These are phyloP conservation scores for Ligdia adustata DNA, from an alignment of 2,888 invertebrate genomes.

Conservation along the genomic window DNA sequence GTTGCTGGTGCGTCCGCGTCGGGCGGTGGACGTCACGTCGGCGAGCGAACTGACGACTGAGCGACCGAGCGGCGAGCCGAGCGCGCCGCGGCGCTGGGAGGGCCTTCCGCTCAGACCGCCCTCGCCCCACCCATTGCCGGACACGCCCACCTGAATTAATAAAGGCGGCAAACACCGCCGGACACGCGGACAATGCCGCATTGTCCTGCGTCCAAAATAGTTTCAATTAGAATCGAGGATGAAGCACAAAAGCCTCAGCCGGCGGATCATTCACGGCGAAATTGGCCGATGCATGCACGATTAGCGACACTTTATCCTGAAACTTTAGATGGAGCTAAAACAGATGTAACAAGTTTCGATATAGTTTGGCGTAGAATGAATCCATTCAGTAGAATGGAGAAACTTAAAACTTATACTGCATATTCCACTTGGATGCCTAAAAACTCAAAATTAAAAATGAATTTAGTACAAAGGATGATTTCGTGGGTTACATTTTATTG, in stretches of 20 bases:
- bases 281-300: constrained; percentile 73
- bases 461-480: no score
- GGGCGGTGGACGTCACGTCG: constrained; percentile 72
- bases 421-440: no score
- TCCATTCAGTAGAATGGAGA: no score
- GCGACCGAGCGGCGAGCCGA: constrained; percentile 37
- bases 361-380: no score
- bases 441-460: no score
- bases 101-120: constrained; percentile 53
- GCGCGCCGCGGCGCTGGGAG: constrained; percentile 60
- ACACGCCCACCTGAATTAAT: constrained; percentile 82
- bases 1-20: constrained; percentile 58
- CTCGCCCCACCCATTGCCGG: constrained; percentile 59
- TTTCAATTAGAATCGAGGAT: constrained; percentile 81
- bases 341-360: constrained; percentile 15
- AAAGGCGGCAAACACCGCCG: constrained; percentile 81
- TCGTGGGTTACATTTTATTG: no score
- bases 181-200: constrained; percentile 82
- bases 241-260: constrained; percentile 74
- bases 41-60: constrained; percentile 62
- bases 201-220: constrained; percentile 82
- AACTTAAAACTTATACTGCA: no score
- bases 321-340: constrained; percentile 33
- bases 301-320: constrained; percentile 54
- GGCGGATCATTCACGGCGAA: constrained; percentile 71